Conservation (phyloP, 2,888 invertebrate genomes). For the Aradus depressus region DNA sequence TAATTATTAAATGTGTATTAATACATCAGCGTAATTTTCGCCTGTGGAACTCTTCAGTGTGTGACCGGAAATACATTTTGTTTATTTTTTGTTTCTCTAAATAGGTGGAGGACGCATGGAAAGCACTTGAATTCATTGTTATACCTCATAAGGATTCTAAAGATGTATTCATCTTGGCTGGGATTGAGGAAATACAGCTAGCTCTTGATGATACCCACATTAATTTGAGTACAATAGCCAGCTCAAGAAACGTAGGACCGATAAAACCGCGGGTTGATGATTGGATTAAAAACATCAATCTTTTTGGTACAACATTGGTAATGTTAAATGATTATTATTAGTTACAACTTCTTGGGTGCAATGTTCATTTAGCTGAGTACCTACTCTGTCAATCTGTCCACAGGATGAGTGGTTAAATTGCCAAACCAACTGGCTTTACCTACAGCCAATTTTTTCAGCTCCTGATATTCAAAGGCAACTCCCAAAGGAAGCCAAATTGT, state of each 20-base stretch:
- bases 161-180: conserved; percentile 73
- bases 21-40: too few species aligned
- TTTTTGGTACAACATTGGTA: conserved; percentile 74
- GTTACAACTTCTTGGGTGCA: not conserved
- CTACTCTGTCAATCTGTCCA: conserved; percentile 24
- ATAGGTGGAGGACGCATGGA: conserved; percentile 75
- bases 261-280: conserved; percentile 72
- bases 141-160: conserved; percentile 67
- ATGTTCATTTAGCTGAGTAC: not conserved
- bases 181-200: conserved; percentile 71
- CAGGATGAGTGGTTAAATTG: conserved; percentile 83
- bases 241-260: conserved; percentile 74
- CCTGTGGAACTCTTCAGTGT: too few species aligned
- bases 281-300: conserved; percentile 63
- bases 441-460: conserved; percentile 89
- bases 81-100: not conserved
- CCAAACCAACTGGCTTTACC: conserved; percentile 86
- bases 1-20: too few species aligned
- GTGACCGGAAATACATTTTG: too few species aligned
- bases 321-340: not conserved
- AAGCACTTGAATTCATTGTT: conserved; percentile 63
- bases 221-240: conserved; percentile 73
- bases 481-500: conserved; percentile 80
- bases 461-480: conserved; percentile 89
- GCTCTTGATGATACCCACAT: conserved; percentile 77